These are phyloP conservation scores for Acipenser ruthenus DNA, from an alignment of 2,797 vertebrate genomes.

Conservation along the genomic window DNA sequence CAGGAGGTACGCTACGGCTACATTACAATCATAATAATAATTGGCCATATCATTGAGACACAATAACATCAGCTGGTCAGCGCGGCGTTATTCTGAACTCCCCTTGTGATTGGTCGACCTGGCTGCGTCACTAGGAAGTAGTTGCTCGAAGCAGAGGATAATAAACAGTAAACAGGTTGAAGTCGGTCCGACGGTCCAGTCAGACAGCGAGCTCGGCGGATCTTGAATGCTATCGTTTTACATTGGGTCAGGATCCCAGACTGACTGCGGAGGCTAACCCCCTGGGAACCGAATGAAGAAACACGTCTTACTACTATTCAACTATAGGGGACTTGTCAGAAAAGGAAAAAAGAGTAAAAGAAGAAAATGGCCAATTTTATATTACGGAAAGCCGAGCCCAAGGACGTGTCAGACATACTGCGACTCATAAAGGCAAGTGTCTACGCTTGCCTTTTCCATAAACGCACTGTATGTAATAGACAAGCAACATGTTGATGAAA, in stretches of 20 bases:
- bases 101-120: too few species aligned
- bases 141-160: too few species aligned
- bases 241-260: slow-evolving; percentile 58
- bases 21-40: too few species aligned
- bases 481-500: too few species aligned
- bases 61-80: too few species aligned
- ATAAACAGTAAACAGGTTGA: too few species aligned
- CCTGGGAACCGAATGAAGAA: slow-evolving; percentile 93
- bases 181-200: too few species aligned
- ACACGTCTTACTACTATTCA: slow-evolving; percentile 85
- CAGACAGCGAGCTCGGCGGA: neutral
- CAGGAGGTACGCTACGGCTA: too few species aligned
- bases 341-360: slow-evolving; percentile 85
- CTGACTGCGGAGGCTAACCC: slow-evolving; percentile 69
- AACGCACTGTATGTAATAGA: too few species aligned
- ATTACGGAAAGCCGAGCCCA: slow-evolving; percentile 60
- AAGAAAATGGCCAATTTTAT: slow-evolving; percentile 87
- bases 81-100: too few species aligned
- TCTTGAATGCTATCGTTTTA: slow-evolving; percentile 25
- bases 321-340: slow-evolving; percentile 81
- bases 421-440: slow-evolving; percentile 66
- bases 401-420: slow-evolving; percentile 61
- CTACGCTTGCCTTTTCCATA: neutral
- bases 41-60: too few species aligned
- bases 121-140: too few species aligned